Percentiles rank a stretch among this genome's conserved stretches.
These are phyloP conservation scores for Anolis sagrei DNA, from an alignment of 2,113 vertebrate species.

Conservation along the genomic window DNA sequence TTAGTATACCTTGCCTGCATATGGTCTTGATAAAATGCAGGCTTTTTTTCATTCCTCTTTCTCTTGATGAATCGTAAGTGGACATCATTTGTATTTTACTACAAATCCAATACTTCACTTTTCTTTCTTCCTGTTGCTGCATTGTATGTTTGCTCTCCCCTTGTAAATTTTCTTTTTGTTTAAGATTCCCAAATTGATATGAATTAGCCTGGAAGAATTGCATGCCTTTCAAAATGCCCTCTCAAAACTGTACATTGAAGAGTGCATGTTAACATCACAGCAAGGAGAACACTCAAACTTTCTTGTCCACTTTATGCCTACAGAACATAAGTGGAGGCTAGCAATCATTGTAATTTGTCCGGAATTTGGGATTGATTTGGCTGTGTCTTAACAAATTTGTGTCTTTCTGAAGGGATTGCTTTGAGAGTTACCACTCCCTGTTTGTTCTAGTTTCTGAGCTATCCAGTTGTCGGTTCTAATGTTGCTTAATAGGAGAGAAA, in stretches of 20 bases:
- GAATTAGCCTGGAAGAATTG: background rate
- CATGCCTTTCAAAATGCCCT: background rate
- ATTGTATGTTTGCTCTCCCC: background rate
- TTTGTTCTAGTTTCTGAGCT: conserved; percentile 27
- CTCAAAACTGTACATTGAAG: background rate
- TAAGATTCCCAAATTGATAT: background rate
- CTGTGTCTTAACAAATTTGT: conserved; percentile 37
- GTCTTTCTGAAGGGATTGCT: conserved; percentile 29
- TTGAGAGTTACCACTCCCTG: conserved; percentile 40
- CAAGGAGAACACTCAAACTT: background rate
- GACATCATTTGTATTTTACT: background rate
- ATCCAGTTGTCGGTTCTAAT: conserved; percentile 30
- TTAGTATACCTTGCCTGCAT: background rate
- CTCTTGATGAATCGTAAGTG: background rate
- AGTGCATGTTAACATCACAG: background rate
- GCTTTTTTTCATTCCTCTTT: background rate
- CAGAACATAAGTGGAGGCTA: background rate
- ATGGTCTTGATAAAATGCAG: background rate
- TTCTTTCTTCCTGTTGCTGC: background rate
- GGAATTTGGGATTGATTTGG: conserved; percentile 29
- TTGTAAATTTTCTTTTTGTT: background rate
- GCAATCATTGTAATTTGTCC: conserved; percentile 31
- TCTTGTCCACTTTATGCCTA: background rate
- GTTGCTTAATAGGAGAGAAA: conserved; percentile 35
- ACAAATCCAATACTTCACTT: background rate